Evolutionary conservation across 2,797 vertebrate species (phyloP).

Genomic region (Cryptoblepharus egeriae): DNA sequence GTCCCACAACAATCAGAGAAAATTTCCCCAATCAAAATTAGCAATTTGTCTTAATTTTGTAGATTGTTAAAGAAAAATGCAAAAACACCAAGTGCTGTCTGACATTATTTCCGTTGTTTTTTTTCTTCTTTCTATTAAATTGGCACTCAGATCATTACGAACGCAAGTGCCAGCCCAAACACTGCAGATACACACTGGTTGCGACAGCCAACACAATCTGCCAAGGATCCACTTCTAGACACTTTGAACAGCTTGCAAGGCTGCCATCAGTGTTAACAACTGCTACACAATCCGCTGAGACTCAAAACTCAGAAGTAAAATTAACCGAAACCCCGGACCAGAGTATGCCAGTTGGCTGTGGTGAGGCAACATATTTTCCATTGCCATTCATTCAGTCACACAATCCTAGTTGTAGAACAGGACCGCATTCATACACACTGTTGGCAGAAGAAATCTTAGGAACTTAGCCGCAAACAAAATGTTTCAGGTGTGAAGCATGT

Average conservation of each 20-base stretch:
- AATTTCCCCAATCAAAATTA: background rate
- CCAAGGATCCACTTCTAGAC: constrained; percentile 2
- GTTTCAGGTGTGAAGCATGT: background rate
- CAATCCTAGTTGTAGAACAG: background rate
- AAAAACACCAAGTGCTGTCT: background rate
- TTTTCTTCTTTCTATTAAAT: background rate
- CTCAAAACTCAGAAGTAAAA: background rate
- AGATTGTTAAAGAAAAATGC: background rate
- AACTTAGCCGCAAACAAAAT: background rate
- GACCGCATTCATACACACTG: too few relatives aligned
- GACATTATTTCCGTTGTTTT: background rate
- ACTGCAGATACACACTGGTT: background rate
- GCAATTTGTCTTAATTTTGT: background rate
- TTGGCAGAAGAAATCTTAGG: background rate
- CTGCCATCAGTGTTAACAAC: background rate
- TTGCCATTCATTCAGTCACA: background rate
- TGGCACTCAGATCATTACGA: background rate
- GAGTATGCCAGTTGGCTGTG: background rate
- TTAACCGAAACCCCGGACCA: background rate
- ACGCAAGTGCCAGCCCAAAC: constrained; percentile 15
- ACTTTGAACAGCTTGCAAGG: background rate
- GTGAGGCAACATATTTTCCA: background rate
- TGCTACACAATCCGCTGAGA: background rate
- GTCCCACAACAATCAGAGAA: background rate
- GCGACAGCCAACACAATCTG: constrained; percentile 10